phyloP scores from a whole-genome alignment of 2,888 invertebrate genomes.

The Drosophila robusta region DNA sequence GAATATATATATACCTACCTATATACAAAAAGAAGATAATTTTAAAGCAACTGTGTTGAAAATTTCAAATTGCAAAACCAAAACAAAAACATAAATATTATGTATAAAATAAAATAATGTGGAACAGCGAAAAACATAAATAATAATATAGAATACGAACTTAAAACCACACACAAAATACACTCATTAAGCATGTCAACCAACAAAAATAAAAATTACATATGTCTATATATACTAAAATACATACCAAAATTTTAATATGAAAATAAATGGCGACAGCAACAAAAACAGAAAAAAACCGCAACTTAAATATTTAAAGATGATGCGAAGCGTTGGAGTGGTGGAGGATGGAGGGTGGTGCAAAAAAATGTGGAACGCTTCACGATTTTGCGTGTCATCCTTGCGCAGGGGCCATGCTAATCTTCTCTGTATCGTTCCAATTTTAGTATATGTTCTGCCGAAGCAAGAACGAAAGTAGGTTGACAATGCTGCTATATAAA shows the following conservation, averaged over 20 bases:
- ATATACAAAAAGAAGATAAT: conserved; percentile 25
- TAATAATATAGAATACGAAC: conserved; percentile 27
- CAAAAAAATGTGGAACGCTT: conserved; percentile 88
- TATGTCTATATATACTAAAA: conserved; percentile 53
- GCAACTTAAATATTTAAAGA: not conserved
- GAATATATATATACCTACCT: conserved; percentile 21
- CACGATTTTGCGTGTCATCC: conserved; percentile 97
- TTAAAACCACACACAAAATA: conserved; percentile 31
- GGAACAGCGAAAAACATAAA: conserved; percentile 34
- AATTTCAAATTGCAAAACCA: conserved; percentile 74
- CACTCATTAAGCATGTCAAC: conserved; percentile 43
- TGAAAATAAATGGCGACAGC: conserved; percentile 64
- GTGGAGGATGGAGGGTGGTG: not conserved
- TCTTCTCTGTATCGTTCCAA: conserved; percentile 97
- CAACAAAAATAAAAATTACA: conserved; percentile 33
- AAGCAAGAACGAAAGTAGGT: conserved; percentile 87
- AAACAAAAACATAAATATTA: conserved; percentile 59
- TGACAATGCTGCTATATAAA: conserved; percentile 28
- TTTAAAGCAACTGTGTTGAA: conserved; percentile 74
- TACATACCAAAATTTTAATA: conserved; percentile 60
- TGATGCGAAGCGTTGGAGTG: not conserved
- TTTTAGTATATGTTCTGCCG: conserved; percentile 94
- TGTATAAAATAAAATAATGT: conserved; percentile 58
- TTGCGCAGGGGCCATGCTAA: conserved; percentile 97
- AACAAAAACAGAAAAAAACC: conserved; percentile 31